These are phyloP conservation scores for Sphaerophoria rueppellii DNA, from an alignment of 2,888 invertebrate genomes.

Conservation along the genomic window DNA sequence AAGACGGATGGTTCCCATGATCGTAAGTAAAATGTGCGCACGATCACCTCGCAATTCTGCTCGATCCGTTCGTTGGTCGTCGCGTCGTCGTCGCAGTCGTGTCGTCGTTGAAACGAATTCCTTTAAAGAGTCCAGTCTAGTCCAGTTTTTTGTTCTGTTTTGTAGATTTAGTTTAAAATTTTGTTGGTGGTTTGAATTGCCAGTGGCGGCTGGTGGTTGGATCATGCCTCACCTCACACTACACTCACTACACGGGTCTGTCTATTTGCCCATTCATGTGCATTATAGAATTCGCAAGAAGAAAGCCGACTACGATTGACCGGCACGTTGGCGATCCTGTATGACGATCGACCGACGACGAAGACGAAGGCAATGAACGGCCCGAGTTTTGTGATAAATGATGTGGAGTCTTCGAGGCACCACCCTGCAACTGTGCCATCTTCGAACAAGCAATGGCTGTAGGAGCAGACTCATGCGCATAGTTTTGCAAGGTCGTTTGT, in stretches of 20 bases:
- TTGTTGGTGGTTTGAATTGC: constrained; percentile 31
- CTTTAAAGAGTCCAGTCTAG: constrained; percentile 61
- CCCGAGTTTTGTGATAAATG: constrained; percentile 52
- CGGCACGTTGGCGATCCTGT: no score
- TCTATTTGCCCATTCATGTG: constrained; percentile 64
- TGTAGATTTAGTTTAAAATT: constrained; percentile 30
- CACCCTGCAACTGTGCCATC: constrained; percentile 1
- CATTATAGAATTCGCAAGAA: constrained; percentile 52
- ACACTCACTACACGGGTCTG: constrained; percentile 9
- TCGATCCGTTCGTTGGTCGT: constrained; percentile 17
- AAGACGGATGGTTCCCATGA: constrained; percentile 65
- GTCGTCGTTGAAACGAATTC: constrained; percentile 48
- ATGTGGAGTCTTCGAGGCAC: constrained; percentile 22
- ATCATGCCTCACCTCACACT: constrained; percentile 22
- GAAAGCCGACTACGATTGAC: constrained; percentile 5
- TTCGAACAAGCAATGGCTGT: neutral
- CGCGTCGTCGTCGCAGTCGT: neutral
- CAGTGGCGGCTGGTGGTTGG: constrained; percentile 3
- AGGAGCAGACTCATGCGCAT: constrained; percentile 36
- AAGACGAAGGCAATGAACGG: neutral
- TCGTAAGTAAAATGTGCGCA: constrained; percentile 59
- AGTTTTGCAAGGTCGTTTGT: constrained; percentile 75
- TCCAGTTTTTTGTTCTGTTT: constrained; percentile 53
- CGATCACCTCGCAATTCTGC: constrained; percentile 49
- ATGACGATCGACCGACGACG: neutral